Percentiles rank a stretch among this genome's conserved stretches.
These are phyloP conservation scores for Melanotaenia pygmaea DNA, from an alignment of 2,797 vertebrate species.

Conservation along the genomic window DNA sequence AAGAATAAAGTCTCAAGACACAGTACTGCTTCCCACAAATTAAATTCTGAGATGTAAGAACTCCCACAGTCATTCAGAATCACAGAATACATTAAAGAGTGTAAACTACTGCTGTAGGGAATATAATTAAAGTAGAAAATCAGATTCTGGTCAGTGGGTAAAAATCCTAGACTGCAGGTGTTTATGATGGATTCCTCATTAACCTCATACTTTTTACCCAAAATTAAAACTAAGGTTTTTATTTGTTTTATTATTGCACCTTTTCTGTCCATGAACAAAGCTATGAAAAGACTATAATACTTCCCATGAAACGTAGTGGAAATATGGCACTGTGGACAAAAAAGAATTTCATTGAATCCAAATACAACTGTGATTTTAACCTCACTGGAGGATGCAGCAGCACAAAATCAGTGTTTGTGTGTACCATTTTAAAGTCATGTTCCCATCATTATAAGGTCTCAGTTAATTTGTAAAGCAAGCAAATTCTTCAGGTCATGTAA, in stretches of 20 bases:
- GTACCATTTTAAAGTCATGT: neutral
- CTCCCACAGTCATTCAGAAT: too few species aligned
- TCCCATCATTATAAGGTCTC: neutral
- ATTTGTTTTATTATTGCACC: neutral
- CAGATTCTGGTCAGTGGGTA: neutral
- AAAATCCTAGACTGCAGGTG: neutral
- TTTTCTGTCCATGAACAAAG: neutral
- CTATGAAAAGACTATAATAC: neutral
- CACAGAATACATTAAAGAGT: neutral
- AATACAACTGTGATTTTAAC: too few species aligned
- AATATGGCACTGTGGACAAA: neutral
- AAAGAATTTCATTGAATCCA: too few species aligned
- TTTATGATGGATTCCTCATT: neutral
- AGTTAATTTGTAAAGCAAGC: neutral
- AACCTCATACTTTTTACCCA: neutral
- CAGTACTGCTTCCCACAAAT: neutral
- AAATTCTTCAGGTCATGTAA: neutral
- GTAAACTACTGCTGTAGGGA: neutral
- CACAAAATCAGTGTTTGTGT: neutral
- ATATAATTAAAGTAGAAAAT: neutral
- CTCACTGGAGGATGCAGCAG: too few species aligned
- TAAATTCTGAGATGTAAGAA: too few species aligned
- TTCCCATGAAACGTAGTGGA: neutral
- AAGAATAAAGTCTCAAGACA: neutral
- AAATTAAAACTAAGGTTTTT: neutral